A percentile compares a stretch with the other conserved stretches of the same genome.
phyloP scores from a whole-genome alignment of 2,113 vertebrate genomes.

The Blennius ocellaris region DNA sequence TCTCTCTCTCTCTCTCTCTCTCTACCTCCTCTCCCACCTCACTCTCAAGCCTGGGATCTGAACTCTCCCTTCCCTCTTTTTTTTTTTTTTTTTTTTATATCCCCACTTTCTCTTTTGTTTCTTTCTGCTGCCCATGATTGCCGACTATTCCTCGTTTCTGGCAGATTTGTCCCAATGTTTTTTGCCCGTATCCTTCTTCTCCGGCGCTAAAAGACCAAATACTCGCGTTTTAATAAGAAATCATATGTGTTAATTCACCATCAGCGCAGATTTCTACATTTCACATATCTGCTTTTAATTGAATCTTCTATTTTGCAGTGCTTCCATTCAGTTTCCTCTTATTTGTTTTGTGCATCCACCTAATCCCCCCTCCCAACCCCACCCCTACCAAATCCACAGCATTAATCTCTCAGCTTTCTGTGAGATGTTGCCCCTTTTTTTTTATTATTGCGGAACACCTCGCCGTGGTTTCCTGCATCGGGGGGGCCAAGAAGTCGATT shows the following conservation, averaged over 20 bases:
- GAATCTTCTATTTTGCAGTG: not conserved
- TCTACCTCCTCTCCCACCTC: conserved; percentile 77
- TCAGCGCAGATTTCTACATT: conserved; percentile 7
- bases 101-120: conserved; percentile 46
- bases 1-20: conserved; percentile 70
- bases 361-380: not conserved
- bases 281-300: conserved; percentile 23
- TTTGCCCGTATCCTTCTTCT: not conserved
- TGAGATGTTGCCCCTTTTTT: conserved; percentile 5
- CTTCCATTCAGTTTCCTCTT: conserved; percentile 3
- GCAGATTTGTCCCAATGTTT: conserved; percentile 10
- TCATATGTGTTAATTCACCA: conserved; percentile 1
- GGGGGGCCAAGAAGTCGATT: not conserved
- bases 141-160: conserved; percentile 41
- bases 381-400: not conserved
- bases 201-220: not conserved
- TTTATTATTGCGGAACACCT: too few relatives aligned
- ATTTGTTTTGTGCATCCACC: not conserved
- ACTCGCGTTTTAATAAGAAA: not conserved
- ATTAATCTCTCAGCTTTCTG: not conserved
- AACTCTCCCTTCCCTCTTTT: conserved; percentile 66
- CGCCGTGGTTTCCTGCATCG: not conserved
- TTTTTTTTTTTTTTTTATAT: conserved; percentile 23
- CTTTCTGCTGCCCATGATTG: conserved; percentile 60
- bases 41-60: conserved; percentile 81